Evolutionary conservation across 2,888 invertebrate genomes (phyloP), one percentile per base, ranked within the genome.

Genomic region (Yponomeuta cagnagella): DNA sequence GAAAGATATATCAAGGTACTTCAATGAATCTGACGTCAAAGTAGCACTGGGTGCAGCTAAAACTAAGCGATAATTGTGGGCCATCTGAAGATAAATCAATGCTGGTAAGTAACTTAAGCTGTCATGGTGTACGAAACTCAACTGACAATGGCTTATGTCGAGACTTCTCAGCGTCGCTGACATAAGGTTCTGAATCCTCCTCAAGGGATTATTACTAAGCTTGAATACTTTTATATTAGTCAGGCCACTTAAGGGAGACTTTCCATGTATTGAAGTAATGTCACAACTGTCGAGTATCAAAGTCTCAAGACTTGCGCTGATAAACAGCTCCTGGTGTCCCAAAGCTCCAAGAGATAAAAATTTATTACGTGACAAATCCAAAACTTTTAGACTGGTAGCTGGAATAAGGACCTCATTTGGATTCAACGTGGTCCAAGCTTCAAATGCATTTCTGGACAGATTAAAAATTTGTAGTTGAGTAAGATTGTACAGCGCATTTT

Each of bases 341-440:
- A 89, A 85, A 74, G 87, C 90, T 1, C 88, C 91, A 78, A 95
- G 89, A 63, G 86, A 89, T 63, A 78, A 82, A 64, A 96, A 85
- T 58, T 90, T 92, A 82, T 96, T 96, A 69, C 91, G 84, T 0
- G 95, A 94, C n/a, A 96, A 83, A 74, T 94, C 93, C n/a, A 96
- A 83, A 64, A 86, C 89, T 77, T 89, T 90, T 69, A 96, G 84
- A 69, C 87, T 93, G 0, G 81, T 81, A 0, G 93, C 89, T 72
- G 89, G 87, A 70, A 81, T 77, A 37, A 94, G 86, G 2, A 93
- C 87, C 48, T 89, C 83, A 72, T 90, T 93, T 0, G 94, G 93
- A 79, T 90, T 93, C 63, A 95, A 82, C 68, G 92, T 90, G 2
- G 86, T 76, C 95, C 95, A 94, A 70, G 91, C 85, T 48, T 83